Evolutionary conservation across 2,888 invertebrate genomes (phyloP).

Genomic region (Lasioglossum figueresi): DNA sequence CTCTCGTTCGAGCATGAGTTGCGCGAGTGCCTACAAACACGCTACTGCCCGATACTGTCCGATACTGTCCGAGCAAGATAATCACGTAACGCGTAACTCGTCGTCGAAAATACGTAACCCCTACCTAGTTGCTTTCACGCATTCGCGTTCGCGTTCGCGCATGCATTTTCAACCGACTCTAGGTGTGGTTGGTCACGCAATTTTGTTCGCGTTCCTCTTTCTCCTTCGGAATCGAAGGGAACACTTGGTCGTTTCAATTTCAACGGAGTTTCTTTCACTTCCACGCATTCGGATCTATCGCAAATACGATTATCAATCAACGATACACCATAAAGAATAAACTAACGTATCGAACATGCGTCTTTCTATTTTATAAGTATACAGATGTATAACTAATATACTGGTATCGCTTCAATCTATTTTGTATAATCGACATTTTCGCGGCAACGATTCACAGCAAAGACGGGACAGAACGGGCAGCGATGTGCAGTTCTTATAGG

Average conservation of each 20-base stretch:
- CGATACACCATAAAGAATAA: too few relatives aligned
- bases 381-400: background rate
- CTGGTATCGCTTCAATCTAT: too few relatives aligned
- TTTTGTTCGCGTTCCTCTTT: background rate
- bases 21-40: background rate
- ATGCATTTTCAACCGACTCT: conserved; percentile 15
- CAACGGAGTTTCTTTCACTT: background rate
- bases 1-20: background rate
- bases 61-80: background rate
- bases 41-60: background rate
- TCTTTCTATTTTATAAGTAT: background rate
- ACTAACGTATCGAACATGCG: background rate
- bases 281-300: background rate
- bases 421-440: too few relatives aligned
- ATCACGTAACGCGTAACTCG: conserved; percentile 28
- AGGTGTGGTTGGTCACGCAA: background rate
- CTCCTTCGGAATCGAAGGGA: background rate
- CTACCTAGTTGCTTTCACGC: background rate
- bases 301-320: too few relatives aligned
- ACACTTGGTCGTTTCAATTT: background rate
- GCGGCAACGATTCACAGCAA: background rate
- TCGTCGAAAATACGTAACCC: conserved; percentile 25
- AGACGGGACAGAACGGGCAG: background rate
- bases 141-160: conserved; percentile 13
- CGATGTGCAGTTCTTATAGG: too few relatives aligned